Evolutionary conservation across 1,140 invertebrate species (phyloP), one percentile per base, ranked within the genome.

Genomic region (Hormaphis cornu): DNA sequence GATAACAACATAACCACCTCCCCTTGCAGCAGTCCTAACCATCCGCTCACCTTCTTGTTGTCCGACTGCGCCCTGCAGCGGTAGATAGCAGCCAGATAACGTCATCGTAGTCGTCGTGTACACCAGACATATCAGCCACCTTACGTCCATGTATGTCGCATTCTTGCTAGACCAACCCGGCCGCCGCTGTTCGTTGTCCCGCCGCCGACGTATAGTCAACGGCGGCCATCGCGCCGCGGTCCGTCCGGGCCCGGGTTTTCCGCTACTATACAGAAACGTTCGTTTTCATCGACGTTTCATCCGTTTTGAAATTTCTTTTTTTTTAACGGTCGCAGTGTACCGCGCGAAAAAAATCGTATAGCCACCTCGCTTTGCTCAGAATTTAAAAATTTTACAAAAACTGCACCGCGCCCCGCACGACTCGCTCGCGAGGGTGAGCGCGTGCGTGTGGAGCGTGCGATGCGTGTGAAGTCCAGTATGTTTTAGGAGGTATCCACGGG

Each of bases 81-180:
- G n/a, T 58, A n/a, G 40, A 40, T 40, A 12, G 54, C 35, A n/a
- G 20, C 54, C 40, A 40, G 33, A 40, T 83, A 48, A 46, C 61
- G 22, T 61, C 18, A 44, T 66, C 16, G 16, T 46, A 5, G 42
- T 8, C 18, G 18, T 46, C 35, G 24, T 35, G 28, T 35, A 66
- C 61, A 66, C 20, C 40, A 66, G 50, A 30, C 40, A 33, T 22
- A 50, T n/a, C n/a, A n/a, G 35, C 42, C 44, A 33, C 44, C 44
- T 66, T 66, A 66, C 35, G 35, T 66, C 61, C 61, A 66, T 66
- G 61, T 48, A 66, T 66, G 50, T n/a, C n/a, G n/a, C n/a, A n/a
- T n/a, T n/a, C n/a, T n/a, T n/a, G n/a, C n/a, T n/a, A n/a, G n/a
- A n/a, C n/a, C n/a, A n/a, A n/a, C n/a, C n/a, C n/a, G n/a, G n/a